These are phyloP conservation scores for Lutraria lutraria DNA, from an alignment of 2,888 invertebrate genomes.

Conservation along the genomic window DNA sequence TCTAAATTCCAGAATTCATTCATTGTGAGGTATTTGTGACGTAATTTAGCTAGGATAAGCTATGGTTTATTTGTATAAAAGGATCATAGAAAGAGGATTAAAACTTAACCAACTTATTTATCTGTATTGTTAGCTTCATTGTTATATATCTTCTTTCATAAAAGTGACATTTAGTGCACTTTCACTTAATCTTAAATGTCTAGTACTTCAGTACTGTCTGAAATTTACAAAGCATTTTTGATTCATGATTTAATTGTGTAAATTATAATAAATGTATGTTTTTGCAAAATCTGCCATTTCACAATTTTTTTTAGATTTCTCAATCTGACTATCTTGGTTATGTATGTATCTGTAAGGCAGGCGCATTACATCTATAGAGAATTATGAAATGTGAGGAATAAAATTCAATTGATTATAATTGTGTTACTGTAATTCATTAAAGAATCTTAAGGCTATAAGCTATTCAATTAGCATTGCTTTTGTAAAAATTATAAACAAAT, in stretches of 20 bases:
- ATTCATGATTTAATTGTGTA: neutral
- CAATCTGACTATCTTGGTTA: too few species aligned
- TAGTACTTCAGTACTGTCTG: neutral
- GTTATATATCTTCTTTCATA: neutral
- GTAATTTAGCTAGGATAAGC: constrained; percentile 48
- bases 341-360: too few species aligned
- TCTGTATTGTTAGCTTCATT: constrained; percentile 9
- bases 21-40: constrained; percentile 39
- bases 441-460: too few species aligned
- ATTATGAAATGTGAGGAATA: too few species aligned
- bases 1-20: constrained; percentile 31
- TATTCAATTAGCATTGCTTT: too few species aligned
- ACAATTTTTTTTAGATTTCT: too few species aligned
- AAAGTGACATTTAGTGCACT: neutral
- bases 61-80: constrained; percentile 8
- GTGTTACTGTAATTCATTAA: too few species aligned
- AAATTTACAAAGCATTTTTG: neutral
- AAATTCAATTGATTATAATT: too few species aligned
- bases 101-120: constrained; percentile 30
- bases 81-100: constrained; percentile 47
- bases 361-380: too few species aligned
- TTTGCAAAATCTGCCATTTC: too few species aligned
- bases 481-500: too few species aligned
- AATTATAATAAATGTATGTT: neutral
- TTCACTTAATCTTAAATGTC: neutral